Evolutionary conservation across 1,140 invertebrate species (phyloP).

Genomic region (Harpegnathos saltator): DNA sequence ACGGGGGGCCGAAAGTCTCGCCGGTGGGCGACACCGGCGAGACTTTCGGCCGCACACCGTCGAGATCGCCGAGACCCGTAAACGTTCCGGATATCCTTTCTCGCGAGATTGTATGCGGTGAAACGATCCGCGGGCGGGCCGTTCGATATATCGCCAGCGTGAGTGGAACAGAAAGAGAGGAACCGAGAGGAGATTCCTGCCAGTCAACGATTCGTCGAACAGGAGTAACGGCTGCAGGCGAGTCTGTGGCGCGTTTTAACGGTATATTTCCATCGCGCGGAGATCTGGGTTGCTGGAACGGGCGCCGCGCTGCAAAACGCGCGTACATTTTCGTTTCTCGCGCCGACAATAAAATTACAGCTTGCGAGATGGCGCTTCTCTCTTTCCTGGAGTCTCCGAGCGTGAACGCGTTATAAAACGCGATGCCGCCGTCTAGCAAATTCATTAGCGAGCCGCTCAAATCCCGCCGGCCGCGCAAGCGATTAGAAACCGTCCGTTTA

Average conservation of each 20-base stretch:
- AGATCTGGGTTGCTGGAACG: conserved; percentile 79
- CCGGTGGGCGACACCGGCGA: neutral
- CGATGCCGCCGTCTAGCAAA: neutral
- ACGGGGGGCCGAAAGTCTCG: too few species aligned
- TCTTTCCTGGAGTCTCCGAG: conserved; percentile 35
- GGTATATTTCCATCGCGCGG: conserved; percentile 74
- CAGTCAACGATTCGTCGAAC: conserved; percentile 65
- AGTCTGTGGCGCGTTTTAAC: conserved; percentile 73
- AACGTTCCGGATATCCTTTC: conserved; percentile 1
- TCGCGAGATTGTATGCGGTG: neutral
- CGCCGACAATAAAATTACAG: conserved; percentile 52
- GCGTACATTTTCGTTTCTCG: conserved; percentile 60
- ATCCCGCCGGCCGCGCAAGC: conserved; percentile 17
- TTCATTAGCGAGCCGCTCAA: conserved; percentile 4
- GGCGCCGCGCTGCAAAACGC: conserved; percentile 56
- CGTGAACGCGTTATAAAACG: conserved; percentile 46
- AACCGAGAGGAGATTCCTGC: conserved; percentile 48
- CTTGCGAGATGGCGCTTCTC: conserved; percentile 30
- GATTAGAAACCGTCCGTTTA: neutral
- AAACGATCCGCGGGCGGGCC: conserved; percentile 1
- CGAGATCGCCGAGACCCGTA: neutral
- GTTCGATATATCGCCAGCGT: too few species aligned
- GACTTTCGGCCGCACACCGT: neutral
- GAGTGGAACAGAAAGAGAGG: neutral
- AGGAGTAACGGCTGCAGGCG: conserved; percentile 61